Conservation (phyloP, 2,797 vertebrate species). For the Gymnocypris eckloni region DNA sequence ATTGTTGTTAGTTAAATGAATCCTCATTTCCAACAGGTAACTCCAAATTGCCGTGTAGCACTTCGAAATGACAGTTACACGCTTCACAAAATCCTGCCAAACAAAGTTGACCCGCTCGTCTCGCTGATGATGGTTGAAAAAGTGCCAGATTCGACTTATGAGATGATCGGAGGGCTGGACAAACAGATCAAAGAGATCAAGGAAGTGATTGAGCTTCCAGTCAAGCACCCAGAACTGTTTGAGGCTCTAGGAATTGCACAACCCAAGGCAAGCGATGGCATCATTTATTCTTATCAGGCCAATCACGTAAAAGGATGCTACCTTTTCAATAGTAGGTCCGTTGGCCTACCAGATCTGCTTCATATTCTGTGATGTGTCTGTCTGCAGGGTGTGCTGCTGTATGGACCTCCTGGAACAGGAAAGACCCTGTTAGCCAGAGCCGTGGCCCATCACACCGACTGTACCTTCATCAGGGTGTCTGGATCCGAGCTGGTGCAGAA, state of each 20-base stretch:
- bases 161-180: constrained; percentile 98
- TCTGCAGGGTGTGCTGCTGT: constrained; percentile 91
- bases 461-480: constrained; percentile 97
- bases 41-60: constrained; percentile 95
- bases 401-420: constrained; percentile 95
- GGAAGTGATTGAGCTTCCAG: constrained; percentile 97
- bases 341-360: not conserved
- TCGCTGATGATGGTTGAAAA: constrained; percentile 99
- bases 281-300: not conserved
- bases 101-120: constrained; percentile 97
- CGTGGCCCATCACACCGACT: constrained; percentile 98
- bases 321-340: not conserved
- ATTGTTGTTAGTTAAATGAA: not conserved
- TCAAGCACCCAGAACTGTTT: constrained; percentile 97
- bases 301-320: not conserved
- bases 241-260: constrained; percentile 97
- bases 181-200: constrained; percentile 99
- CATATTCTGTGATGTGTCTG: not conserved
- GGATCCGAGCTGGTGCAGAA: constrained; percentile 98
- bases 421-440: constrained; percentile 96
- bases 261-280: constrained; percentile 85
- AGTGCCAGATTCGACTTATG: constrained; percentile 96
- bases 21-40: constrained; percentile 80
- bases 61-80: constrained; percentile 98
- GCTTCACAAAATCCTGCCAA: constrained; percentile 97